Conservation (phyloP, 2,113 vertebrate genomes). For the Falco punctatus region DNA sequence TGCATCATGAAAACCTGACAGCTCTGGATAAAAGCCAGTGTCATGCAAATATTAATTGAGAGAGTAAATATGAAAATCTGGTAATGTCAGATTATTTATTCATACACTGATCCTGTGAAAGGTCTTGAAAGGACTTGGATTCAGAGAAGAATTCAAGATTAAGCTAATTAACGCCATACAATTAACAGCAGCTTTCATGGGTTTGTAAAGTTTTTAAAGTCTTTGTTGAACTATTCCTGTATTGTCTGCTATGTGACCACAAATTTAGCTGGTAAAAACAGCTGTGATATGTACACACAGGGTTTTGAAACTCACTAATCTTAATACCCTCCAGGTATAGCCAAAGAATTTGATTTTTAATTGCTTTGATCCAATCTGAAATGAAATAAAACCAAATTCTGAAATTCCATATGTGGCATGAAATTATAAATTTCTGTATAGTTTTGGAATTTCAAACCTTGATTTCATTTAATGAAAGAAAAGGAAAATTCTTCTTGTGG, state of each 20-base stretch:
- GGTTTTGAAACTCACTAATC: not conserved
- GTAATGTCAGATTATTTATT: not conserved
- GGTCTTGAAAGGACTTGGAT: not conserved
- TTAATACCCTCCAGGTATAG: not conserved
- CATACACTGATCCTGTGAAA: not conserved
- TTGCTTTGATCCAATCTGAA: not conserved
- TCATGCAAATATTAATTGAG: not conserved
- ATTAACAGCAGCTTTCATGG: not conserved
- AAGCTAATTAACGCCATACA: not conserved
- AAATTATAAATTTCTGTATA: not conserved
- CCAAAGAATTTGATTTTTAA: not conserved
- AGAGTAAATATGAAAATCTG: not conserved
- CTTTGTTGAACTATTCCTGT: not conserved
- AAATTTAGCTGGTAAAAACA: not conserved
- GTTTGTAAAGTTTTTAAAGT: not conserved
- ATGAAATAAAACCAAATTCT: not conserved
- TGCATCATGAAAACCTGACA: not conserved
- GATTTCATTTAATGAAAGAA: not conserved
- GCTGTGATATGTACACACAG: not conserved
- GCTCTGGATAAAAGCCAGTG: not conserved
- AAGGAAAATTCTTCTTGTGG: not conserved
- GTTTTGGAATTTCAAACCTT: not conserved
- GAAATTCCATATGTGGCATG: not conserved
- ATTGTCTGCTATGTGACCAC: fast-evolving
- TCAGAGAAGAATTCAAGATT: not conserved